Evolutionary conservation across 2,113 vertebrate genomes (phyloP).

Genomic region (Budorcas taxicolor): DNA sequence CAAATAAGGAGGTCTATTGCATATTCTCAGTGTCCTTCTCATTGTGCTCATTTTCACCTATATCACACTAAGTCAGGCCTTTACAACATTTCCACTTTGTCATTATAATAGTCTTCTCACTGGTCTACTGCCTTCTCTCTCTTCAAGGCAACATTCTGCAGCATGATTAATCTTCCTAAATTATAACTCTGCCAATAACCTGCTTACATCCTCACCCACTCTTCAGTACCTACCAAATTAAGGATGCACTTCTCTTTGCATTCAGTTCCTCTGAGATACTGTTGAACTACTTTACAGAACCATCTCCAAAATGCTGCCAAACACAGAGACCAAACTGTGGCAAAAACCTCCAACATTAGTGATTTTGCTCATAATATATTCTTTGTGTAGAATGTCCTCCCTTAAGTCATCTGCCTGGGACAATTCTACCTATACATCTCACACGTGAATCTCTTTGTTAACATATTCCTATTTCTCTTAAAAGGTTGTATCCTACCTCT

Average conservation of each 20-base stretch:
- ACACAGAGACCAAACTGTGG: neutral
- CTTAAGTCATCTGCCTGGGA: neutral
- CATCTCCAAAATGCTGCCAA: neutral
- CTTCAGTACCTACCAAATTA: constrained; percentile 29
- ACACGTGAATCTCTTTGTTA: neutral
- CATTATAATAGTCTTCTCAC: constrained; percentile 49
- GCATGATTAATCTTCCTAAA: constrained; percentile 59
- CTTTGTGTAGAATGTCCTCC: neutral
- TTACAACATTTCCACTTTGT: constrained; percentile 38
- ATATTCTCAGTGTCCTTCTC: neutral
- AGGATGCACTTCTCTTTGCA: neutral
- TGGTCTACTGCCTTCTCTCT: constrained; percentile 32
- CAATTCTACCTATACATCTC: neutral
- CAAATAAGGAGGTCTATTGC: too few relatives aligned
- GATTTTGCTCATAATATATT: neutral
- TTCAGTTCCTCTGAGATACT: neutral
- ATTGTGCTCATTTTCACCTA: constrained; percentile 10
- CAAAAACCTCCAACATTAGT: neutral
- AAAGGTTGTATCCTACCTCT: neutral
- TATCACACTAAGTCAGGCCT: neutral
- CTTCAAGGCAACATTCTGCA: constrained; percentile 47
- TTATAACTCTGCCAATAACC: constrained; percentile 51
- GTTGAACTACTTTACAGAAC: neutral
- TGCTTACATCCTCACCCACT: constrained; percentile 24
- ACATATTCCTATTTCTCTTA: neutral